A percentile compares a stretch with the other conserved stretches of the same genome.
Evolutionary conservation across 2,113 vertebrate genomes (phyloP).

Genomic region (Elephas maximus): DNA sequence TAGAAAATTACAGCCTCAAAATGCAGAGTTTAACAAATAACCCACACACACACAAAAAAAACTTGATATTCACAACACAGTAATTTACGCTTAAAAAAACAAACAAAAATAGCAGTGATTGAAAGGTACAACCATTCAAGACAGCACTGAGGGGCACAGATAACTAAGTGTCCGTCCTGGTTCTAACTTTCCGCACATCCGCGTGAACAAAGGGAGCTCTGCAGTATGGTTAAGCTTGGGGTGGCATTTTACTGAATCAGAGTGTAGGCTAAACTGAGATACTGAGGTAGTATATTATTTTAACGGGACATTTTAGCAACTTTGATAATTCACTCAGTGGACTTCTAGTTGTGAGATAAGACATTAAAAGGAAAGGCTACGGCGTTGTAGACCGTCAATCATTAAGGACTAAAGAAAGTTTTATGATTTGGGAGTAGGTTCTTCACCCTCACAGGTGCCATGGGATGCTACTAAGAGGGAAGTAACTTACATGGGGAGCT

Average conservation of each 20-base stretch:
- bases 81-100: background rate
- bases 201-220: background rate
- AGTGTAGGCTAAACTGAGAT: background rate
- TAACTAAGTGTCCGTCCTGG: background rate
- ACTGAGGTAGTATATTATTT: background rate
- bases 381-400: background rate
- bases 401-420: background rate
- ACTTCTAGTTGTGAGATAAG: background rate
- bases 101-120: background rate
- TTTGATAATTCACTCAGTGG: background rate
- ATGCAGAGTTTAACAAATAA: background rate
- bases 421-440: background rate
- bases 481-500: background rate
- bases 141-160: background rate
- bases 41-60: background rate
- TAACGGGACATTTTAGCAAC: background rate
- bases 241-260: background rate
- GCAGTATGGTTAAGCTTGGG: background rate
- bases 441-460: background rate
- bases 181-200: background rate
- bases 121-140: background rate
- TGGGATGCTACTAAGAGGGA: background rate
- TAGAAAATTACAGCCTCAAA: slow-evolving; percentile 13
- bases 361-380: background rate
- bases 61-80: background rate